These are phyloP conservation scores for Hirtodrosophila cameraria DNA, from an alignment of 2,888 invertebrate species.

Conservation along the genomic window DNA sequence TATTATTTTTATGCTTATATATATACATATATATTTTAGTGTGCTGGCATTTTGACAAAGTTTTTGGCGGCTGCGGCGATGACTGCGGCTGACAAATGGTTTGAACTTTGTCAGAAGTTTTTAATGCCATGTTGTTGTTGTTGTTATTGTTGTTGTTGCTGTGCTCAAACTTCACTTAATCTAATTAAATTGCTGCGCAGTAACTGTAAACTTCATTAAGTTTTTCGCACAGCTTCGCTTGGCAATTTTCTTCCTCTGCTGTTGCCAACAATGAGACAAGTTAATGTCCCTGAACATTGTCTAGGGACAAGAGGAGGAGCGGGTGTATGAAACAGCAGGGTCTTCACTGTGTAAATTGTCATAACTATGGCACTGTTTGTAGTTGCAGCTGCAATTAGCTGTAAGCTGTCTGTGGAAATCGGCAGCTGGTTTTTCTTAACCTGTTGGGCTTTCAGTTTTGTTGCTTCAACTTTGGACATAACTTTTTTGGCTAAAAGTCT, in stretches of 20 bases:
- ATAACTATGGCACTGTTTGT: conserved; percentile 45
- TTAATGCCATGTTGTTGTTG: conserved; percentile 10
- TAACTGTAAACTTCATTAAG: conserved; percentile 60
- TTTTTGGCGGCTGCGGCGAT: conserved; percentile 33
- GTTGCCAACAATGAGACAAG: conserved; percentile 48
- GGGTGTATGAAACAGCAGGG: no score
- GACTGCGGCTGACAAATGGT: conserved; percentile 61
- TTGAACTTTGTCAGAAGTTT: conserved; percentile 49
- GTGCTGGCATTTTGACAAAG: conserved; percentile 27
- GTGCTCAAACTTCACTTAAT: conserved; percentile 56
- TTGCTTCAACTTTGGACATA: conserved; percentile 11
- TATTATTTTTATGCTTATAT: conserved; percentile 15
- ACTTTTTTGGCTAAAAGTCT: conserved; percentile 32
- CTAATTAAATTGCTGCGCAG: conserved; percentile 61
- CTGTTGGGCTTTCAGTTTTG: conserved; percentile 53
- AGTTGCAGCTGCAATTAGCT: conserved; percentile 53
- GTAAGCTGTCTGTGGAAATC: conserved; percentile 29
- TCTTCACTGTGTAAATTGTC: conserved; percentile 56
- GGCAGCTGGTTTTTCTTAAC: conserved; percentile 44
- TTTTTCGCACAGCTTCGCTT: conserved; percentile 23
- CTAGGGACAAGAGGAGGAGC: neutral
- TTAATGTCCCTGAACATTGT: conserved; percentile 62
- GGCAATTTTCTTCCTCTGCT: conserved; percentile 33
- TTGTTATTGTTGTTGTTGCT: conserved; percentile 17
- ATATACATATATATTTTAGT: conserved; percentile 14